Percentiles rank a stretch among this genome's conserved stretches.
Evolutionary conservation across 2,113 vertebrate genomes (phyloP).

Genomic region (Lipotes vexillifer): DNA sequence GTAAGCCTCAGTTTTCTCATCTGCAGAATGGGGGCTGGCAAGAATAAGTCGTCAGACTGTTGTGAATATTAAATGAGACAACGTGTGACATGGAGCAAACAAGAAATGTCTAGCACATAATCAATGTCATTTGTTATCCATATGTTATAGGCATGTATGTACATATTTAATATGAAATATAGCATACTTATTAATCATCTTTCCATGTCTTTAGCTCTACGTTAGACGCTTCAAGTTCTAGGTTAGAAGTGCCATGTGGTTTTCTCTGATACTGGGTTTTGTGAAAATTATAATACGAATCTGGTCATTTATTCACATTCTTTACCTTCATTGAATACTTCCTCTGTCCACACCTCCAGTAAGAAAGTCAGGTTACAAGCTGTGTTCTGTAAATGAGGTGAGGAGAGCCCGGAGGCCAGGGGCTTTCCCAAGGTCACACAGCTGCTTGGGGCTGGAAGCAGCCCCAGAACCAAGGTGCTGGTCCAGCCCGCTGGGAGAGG

Average conservation of each 20-base stretch:
- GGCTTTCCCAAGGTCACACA: neutral
- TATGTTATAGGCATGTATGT: too few relatives aligned
- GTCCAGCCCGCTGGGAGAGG: fast-evolving
- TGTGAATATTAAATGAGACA: neutral
- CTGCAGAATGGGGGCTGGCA: neutral
- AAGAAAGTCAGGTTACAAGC: neutral
- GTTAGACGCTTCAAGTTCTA: neutral
- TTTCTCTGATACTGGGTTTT: neutral
- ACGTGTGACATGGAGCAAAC: neutral
- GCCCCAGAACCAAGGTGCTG: neutral
- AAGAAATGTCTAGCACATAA: neutral
- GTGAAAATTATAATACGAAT: neutral
- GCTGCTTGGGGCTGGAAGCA: neutral
- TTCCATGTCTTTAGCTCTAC: neutral
- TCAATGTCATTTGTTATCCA: neutral
- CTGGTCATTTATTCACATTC: neutral
- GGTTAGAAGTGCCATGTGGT: neutral
- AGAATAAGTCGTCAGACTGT: neutral
- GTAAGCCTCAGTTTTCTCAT: neutral
- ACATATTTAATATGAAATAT: too few relatives aligned
- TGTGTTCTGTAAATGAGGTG: neutral
- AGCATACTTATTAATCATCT: neutral
- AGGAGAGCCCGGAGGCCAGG: neutral
- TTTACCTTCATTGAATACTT: neutral
- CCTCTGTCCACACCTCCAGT: neutral